Evolutionary conservation across 2,797 vertebrate genomes (phyloP).

Genomic region (Pachyuromys duprasi): DNA sequence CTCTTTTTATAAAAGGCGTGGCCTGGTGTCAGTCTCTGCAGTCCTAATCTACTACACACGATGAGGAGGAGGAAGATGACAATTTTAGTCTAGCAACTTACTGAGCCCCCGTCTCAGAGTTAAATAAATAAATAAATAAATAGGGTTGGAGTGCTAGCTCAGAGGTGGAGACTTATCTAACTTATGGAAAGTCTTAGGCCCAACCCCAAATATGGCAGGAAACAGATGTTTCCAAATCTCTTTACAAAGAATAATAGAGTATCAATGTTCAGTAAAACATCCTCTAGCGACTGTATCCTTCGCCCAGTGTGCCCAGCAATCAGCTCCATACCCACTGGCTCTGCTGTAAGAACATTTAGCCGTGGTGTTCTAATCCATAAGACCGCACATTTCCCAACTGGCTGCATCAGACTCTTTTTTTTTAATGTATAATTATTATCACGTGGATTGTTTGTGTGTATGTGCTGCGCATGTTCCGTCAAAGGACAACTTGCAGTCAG

Average conservation of each 20-base stretch:
- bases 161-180: not conserved
- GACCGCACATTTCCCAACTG: not conserved
- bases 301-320: not conserved
- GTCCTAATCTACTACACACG: not conserved
- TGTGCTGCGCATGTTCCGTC: not conserved
- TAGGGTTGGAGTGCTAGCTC: not conserved
- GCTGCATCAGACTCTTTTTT: too few relatives aligned
- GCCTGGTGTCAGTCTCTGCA: not conserved
- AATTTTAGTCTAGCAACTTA: not conserved
- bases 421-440: not conserved
- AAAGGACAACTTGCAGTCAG: not conserved
- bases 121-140: not conserved
- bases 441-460: not conserved
- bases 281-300: not conserved
- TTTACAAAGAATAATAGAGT: conserved; percentile 62
- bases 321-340: not conserved
- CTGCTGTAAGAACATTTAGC: not conserved
- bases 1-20: not conserved
- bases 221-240: not conserved
- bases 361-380: fast-evolving
- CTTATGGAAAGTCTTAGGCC: not conserved
- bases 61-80: not conserved
- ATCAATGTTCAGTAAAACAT: conserved; percentile 49
- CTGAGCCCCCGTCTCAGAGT: not conserved
- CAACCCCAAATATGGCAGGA: not conserved